phyloP scores from a whole-genome alignment of 2,888 invertebrate genomes.

The Caenorhabditis becei region DNA sequence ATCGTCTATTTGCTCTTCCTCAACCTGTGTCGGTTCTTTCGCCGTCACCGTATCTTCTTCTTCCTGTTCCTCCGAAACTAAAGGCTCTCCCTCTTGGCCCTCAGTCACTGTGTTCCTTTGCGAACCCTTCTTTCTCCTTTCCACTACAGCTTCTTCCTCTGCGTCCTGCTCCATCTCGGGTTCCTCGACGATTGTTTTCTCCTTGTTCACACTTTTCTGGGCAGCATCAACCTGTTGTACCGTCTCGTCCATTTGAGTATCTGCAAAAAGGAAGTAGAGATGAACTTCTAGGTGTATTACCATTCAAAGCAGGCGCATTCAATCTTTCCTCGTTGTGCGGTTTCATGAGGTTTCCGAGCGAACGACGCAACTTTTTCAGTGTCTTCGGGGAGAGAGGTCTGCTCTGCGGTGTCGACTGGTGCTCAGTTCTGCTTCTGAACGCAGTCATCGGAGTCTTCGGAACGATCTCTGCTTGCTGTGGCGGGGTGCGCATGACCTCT shows the following conservation, averaged over 20 bases:
- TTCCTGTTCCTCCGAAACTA: conserved; percentile 11
- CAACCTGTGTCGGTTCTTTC: background rate
- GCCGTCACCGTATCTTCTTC: background rate
- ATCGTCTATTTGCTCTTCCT: background rate
- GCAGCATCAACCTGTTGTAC: background rate
- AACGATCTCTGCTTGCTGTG: background rate
- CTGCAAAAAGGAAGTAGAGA: background rate
- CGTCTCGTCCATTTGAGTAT: conserved; percentile 3
- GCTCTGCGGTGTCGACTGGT: conserved; percentile 19
- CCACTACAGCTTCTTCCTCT: background rate
- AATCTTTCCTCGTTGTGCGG: conserved; percentile 28
- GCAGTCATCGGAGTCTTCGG: conserved; percentile 28
- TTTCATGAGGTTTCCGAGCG: conserved; percentile 38
- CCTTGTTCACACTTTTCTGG: conserved; percentile 14
- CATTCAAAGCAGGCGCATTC: conserved; percentile 36
- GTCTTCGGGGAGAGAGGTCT: conserved; percentile 54
- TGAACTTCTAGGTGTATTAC: background rate
- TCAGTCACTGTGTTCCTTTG: background rate
- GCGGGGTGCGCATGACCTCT: conserved; percentile 14
- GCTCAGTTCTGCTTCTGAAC: conserved; percentile 20
- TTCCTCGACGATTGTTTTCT: conserved; percentile 6
- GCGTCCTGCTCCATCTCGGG: too few relatives aligned
- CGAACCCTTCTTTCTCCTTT: too few relatives aligned
- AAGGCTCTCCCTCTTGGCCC: background rate
- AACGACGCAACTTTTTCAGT: conserved; percentile 35